Conservation (phyloP, 2,888 invertebrate genomes). For the Nineta flava region DNA sequence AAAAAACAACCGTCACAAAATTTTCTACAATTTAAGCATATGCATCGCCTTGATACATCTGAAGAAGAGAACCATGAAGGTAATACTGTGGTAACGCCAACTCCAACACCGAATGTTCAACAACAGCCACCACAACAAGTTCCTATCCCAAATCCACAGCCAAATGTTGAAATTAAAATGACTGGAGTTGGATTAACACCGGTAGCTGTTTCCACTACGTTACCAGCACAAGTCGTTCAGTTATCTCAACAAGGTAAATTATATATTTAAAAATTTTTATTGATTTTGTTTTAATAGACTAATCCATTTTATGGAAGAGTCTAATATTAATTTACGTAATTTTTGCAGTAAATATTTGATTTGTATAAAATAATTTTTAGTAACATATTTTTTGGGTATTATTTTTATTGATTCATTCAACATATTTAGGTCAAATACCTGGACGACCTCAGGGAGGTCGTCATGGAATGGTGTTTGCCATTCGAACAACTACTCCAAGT, state of each 20-base stretch:
- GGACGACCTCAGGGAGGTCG: constrained; percentile 47
- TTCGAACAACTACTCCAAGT: constrained; percentile 27
- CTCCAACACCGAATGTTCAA: constrained; percentile 9
- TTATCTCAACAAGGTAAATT: constrained; percentile 43
- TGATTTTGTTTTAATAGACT: not conserved
- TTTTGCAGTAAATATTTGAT: not conserved
- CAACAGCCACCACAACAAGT: not conserved
- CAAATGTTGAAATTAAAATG: constrained; percentile 40
- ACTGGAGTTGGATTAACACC: constrained; percentile 38
- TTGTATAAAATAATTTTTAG: not conserved
- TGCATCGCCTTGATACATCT: constrained; percentile 41
- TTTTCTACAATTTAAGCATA: constrained; percentile 57
- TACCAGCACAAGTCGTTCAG: constrained; percentile 45
- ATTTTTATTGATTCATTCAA: not conserved
- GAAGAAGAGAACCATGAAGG: not conserved
- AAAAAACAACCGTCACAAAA: constrained; percentile 63
- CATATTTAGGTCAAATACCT: constrained; percentile 37
- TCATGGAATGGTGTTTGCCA: constrained; percentile 48
- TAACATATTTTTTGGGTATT: not conserved
- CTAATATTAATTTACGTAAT: not conserved
- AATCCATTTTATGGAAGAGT: too few species aligned
- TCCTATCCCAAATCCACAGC: constrained; percentile 18
- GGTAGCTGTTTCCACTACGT: constrained; percentile 39
- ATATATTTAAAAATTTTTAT: constrained; percentile 7
- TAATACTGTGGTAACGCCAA: constrained; percentile 8